Evolutionary conservation across 2,888 invertebrate species (phyloP).

Genomic region (Drosophila atripex): DNA sequence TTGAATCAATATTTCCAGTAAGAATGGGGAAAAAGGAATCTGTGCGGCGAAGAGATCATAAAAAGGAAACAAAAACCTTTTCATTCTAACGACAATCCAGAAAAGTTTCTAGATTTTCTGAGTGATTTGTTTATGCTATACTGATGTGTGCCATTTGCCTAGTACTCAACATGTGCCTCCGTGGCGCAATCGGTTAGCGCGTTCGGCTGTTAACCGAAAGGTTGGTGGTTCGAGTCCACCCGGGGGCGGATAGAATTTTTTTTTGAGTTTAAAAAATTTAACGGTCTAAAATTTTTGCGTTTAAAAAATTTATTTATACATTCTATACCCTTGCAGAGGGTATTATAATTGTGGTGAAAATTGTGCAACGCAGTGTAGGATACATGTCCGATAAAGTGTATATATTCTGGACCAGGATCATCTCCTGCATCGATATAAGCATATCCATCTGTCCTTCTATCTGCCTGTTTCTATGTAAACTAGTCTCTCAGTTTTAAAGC

Average conservation of each 20-base stretch:
- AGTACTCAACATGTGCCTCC: conserved; percentile 81
- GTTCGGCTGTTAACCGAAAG: conserved; percentile 99
- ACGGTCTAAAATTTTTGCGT: too few relatives aligned
- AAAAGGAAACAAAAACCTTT: background rate
- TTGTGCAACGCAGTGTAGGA: too few relatives aligned
- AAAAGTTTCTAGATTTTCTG: background rate
- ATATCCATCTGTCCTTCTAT: too few relatives aligned
- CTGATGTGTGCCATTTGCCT: background rate
- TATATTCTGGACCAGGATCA: too few relatives aligned
- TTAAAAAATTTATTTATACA: background rate
- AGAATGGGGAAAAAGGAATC: background rate
- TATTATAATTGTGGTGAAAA: too few relatives aligned
- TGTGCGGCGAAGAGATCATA: background rate
- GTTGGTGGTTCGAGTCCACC: conserved; percentile 99
- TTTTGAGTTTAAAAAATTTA: conserved; percentile 46
- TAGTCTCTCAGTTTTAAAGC: too few relatives aligned
- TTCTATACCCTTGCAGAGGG: too few relatives aligned
- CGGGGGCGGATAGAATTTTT: conserved; percentile 91
- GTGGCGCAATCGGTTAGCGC: conserved; percentile 98
- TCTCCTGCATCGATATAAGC: too few relatives aligned
- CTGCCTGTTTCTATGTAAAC: too few relatives aligned
- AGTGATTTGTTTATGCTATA: background rate
- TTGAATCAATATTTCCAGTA: conserved; percentile 1
- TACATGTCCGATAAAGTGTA: too few relatives aligned
- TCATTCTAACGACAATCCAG: background rate